Base-by-base conservation (phyloP, 2,113 vertebrate species). In the Eurystomus gularis region DNA sequence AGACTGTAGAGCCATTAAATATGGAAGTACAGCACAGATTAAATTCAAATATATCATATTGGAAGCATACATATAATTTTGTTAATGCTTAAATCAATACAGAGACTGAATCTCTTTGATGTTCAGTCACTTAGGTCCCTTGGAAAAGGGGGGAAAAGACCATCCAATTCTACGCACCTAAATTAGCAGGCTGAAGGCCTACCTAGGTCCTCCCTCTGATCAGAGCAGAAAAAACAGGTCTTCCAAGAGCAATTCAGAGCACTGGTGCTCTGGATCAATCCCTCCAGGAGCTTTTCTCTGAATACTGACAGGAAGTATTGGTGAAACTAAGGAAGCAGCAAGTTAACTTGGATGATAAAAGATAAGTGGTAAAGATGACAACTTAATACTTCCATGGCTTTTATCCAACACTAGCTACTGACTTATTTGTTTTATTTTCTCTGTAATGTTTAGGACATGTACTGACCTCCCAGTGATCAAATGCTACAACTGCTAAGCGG, bases 211-310 rank as follows among this genome's bases (percentile, higher is more conserved):
- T 88, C 11, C 3, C 10, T 57, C 28, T 48, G 31, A 42, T 39
- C 26, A 61, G 3, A 73, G 29, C 5, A 69, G 33, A 44, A 13
- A 75, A 29, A 28, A n/a, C 5, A 71, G 13, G 33, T 69, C 48
- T 69, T 87, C 64, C 0, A 0, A 64, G 25, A 71, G 52, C 52
- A 82, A 46, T 66, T 66, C 37, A 28, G 31, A 44, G 18, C 33
- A 17, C 11, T 0, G 0, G 8, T 65, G 29, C n/a, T 70, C 75
- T 62, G 70, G 20, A 40, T 49, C n/a, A 71, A 20, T 33, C 55
- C n/a, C 12, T 62, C 19, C 62, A 71, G 21, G 7, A 91, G 31
- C 29, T 52, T 37, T 86, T 55, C 39, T 81, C 64, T 61, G 20
- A 69, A 71, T 33, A 77, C 15, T 57, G 15, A 39, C 49, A 65